A percentile compares a stretch with the other conserved stretches of the same genome.
These are phyloP conservation scores for Campoplex capitator DNA, from an alignment of 2,888 invertebrate genomes.

Conservation along the genomic window DNA sequence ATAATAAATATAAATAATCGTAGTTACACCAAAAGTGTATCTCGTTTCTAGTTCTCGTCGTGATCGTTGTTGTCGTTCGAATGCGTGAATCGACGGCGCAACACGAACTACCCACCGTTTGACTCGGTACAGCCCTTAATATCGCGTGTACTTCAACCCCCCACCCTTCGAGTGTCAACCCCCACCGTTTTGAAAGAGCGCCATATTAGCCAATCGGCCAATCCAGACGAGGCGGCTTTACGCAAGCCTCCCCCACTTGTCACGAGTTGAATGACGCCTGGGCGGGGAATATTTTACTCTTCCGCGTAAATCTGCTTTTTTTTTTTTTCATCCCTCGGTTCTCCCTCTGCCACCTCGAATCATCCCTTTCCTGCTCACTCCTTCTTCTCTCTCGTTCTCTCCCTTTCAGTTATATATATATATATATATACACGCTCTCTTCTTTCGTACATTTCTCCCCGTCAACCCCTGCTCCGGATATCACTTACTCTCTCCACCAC, in stretches of 20 bases:
- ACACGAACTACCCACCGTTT: slow-evolving; percentile 84
- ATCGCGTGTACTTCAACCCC: slow-evolving; percentile 79
- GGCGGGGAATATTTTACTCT: slow-evolving; percentile 84
- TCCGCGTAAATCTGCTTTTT: slow-evolving; percentile 80
- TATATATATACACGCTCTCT: slow-evolving; percentile 8
- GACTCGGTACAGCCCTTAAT: slow-evolving; percentile 83
- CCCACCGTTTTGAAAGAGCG: slow-evolving; percentile 74
- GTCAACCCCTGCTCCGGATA: slow-evolving; percentile 52
- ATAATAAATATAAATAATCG: slow-evolving; percentile 14
- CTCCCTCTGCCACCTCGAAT: slow-evolving; percentile 54
- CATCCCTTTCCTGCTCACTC: slow-evolving; percentile 48
- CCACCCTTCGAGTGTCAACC: slow-evolving; percentile 67
- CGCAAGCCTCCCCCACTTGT: slow-evolving; percentile 80
- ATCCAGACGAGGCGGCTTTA: slow-evolving; percentile 83
- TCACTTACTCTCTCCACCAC: slow-evolving; percentile 58
- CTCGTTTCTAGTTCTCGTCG: slow-evolving; percentile 36
- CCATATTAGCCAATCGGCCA: slow-evolving; percentile 85
- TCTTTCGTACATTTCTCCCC: slow-evolving; percentile 62
- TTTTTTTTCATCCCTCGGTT: slow-evolving; percentile 71
- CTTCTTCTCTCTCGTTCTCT: slow-evolving; percentile 19
- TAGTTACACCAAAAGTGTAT: slow-evolving; percentile 17
- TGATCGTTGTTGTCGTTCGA: slow-evolving; percentile 65
- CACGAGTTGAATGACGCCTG: slow-evolving; percentile 82
- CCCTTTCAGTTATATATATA: background rate
- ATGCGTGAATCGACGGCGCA: slow-evolving; percentile 85